These are phyloP conservation scores for Micromys minutus DNA, from an alignment of 2,113 vertebrate genomes.

Conservation along the genomic window DNA sequence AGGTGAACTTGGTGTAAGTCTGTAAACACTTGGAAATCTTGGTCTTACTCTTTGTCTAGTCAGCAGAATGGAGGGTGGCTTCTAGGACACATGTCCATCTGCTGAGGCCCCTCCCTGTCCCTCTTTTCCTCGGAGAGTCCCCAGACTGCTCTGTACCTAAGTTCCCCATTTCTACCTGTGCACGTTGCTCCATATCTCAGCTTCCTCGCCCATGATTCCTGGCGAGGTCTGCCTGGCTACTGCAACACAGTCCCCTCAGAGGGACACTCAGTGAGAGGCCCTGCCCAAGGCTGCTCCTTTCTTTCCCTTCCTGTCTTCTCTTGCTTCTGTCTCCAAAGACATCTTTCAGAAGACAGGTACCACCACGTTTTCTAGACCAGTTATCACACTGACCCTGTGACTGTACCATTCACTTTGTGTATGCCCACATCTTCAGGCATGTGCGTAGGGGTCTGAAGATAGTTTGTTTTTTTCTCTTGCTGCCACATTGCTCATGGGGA, in stretches of 20 bases:
- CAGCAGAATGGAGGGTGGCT: accelerated
- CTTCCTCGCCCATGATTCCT: accelerated
- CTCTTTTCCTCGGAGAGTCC: neutral
- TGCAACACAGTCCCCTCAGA: too few species aligned
- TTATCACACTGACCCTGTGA: accelerated
- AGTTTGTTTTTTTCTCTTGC: neutral
- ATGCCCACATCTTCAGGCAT: neutral
- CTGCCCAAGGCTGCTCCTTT: neutral
- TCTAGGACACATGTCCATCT: neutral
- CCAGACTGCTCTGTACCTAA: neutral
- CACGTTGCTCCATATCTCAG: neutral
- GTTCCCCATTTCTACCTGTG: neutral
- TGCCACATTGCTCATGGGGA: neutral
- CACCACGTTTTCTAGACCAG: neutral
- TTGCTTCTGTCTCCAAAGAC: neutral
- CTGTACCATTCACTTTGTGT: neutral
- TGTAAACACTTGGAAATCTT: accelerated
- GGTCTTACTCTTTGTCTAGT: neutral
- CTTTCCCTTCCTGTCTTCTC: too few species aligned
- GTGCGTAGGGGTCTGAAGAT: neutral
- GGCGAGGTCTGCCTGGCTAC: accelerated
- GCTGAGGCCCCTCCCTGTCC: neutral
- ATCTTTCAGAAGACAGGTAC: neutral
- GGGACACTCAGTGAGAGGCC: too few species aligned
- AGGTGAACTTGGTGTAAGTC: neutral